Evolutionary conservation across 2,797 vertebrate species (phyloP), one percentile per base, ranked within the genome.

Genomic region (Salarias fasciatus): DNA sequence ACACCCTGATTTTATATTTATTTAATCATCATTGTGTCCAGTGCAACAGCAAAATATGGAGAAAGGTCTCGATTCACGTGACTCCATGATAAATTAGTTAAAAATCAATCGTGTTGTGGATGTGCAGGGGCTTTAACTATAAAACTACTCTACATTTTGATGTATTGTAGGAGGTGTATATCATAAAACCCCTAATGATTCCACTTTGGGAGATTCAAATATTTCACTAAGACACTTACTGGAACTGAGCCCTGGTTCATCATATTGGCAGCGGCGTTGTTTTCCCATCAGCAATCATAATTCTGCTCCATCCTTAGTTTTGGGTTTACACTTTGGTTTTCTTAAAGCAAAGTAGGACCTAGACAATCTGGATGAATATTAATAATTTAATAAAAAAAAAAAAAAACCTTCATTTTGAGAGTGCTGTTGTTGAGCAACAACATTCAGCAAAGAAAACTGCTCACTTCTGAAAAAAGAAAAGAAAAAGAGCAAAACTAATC

Each of bases 211-310:
- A 24, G 18, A 24, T 24, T 18, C 18, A 24, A 18, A 24, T 24
- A 24, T 24, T 24, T 24, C 18, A 24, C 6, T 10, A 9, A 37
- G 11, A 37, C 11, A 37, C 36, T 37, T 37, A 40, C 11, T 12
- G 4, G 2, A 41, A 45, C 44, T 2, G 53, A 46, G 49, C 12
- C 6, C 6, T 45, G 2, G 2, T 50, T 58, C 45, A 44, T 59
- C 12, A 14, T 49, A 15, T 55, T 10, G 5, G 8, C 44, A 53
- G 45, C 30, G 48, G 18, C 66, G 50, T 33, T 41, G 14, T 10
- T 13, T 13, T 6, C 2, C 33, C 8, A 14, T 12, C 38, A 3
- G 3, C 5, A n/a, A 12, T 41, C 12, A 13, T 6, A n/a, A 41
- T 5, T 41, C 38, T 12, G 38, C 38, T 6, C 6, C 33, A 1